phyloP scores from a whole-genome alignment of 1,140 invertebrate species.

The Agrypnia vestita region DNA sequence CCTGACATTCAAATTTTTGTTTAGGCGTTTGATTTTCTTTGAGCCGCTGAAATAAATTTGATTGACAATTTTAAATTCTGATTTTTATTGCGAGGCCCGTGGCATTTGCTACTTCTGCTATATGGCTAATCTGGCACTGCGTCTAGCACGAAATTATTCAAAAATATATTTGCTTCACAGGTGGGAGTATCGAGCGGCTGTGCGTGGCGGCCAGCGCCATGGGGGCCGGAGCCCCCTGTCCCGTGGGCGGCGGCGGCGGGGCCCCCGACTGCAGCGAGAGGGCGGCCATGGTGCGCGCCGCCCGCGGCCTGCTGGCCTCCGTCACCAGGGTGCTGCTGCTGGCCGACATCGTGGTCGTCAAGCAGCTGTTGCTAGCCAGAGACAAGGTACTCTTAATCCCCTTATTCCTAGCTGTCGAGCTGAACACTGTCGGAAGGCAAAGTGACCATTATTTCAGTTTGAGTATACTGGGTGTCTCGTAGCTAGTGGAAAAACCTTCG shows the following conservation, averaged over 20 bases:
- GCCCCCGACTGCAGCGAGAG: slow-evolving; percentile 81
- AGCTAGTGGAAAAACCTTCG: too few species aligned
- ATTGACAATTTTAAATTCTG: too few species aligned
- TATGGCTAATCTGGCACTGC: too few species aligned
- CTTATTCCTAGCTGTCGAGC: too few species aligned
- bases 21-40: too few species aligned
- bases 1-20: too few species aligned
- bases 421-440: too few species aligned
- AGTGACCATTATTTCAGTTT: too few species aligned
- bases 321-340: slow-evolving; percentile 97
- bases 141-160: background rate
- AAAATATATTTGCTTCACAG: slow-evolving; percentile 68
- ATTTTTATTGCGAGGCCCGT: too few species aligned
- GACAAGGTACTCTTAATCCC: slow-evolving; percentile 84
- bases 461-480: too few species aligned
- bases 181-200: slow-evolving; percentile 83
- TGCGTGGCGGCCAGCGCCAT: slow-evolving; percentile 58
- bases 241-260: slow-evolving; percentile 72
- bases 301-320: slow-evolving; percentile 92
- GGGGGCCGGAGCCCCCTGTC: slow-evolving; percentile 29
- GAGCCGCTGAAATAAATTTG: too few species aligned
- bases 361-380: slow-evolving; percentile 95
- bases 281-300: slow-evolving; percentile 90
- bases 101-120: too few species aligned
- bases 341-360: slow-evolving; percentile 98